Percentiles rank a stretch among this genome's conserved stretches.
These are phyloP conservation scores for Zaprionus vittiger DNA, from an alignment of 1,140 invertebrate species.

Conservation along the genomic window DNA sequence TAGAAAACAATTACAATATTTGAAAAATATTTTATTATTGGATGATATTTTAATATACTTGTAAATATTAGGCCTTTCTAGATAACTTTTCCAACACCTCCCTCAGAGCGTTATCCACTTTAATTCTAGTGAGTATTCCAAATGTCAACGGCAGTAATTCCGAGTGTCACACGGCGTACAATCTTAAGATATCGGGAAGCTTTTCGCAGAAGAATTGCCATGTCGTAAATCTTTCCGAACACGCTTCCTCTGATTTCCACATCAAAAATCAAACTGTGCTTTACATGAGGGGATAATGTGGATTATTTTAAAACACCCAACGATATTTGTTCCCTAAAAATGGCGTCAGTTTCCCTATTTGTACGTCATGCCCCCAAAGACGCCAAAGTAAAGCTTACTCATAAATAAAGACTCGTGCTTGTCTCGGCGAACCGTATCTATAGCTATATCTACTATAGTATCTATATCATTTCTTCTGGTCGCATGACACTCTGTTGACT, in stretches of 20 bases:
- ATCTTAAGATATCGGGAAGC: not conserved
- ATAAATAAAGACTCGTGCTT: constrained; percentile 70
- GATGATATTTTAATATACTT: not conserved
- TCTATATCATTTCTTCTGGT: constrained; percentile 42
- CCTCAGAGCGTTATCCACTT: not conserved
- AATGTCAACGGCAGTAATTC: not conserved
- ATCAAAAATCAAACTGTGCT: constrained; percentile 2
- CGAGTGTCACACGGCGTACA: not conserved
- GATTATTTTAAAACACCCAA: not conserved
- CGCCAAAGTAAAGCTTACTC: constrained; percentile 40
- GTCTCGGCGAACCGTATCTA: constrained; percentile 47
- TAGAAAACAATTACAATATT: not conserved
- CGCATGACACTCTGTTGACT: constrained; percentile 65
- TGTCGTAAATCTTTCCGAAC: not conserved
- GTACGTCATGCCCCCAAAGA: not conserved
- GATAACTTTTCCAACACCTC: not conserved
- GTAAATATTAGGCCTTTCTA: not conserved
- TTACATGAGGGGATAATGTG: not conserved
- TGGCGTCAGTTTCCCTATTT: constrained; percentile 29
- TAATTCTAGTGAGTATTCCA: not conserved
- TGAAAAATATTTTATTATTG: not conserved
- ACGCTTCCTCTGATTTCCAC: not conserved
- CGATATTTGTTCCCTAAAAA: not conserved
- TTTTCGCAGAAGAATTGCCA: not conserved
- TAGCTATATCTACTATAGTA: constrained; percentile 20